These are phyloP conservation scores for Neofelis nebulosa DNA, from an alignment of 2,113 vertebrate species.

Conservation along the genomic window DNA sequence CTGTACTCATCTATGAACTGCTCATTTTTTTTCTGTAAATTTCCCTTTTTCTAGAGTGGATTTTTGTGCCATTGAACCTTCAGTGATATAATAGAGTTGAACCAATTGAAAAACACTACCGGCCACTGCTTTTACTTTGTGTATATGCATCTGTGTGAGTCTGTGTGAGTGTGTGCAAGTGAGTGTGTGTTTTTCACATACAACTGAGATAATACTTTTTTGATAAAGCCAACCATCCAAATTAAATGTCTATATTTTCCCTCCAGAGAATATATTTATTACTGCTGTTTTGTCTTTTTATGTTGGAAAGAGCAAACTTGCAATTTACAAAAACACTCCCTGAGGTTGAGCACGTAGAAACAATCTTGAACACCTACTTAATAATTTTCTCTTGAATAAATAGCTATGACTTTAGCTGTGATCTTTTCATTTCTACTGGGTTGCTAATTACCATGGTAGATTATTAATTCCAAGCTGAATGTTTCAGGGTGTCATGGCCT, in stretches of 20 bases:
- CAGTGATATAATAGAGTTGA: neutral
- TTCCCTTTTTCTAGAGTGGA: neutral
- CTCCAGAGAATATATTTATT: slow-evolving; percentile 26
- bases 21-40: neutral
- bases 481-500: slow-evolving; percentile 33
- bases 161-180: neutral
- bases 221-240: neutral
- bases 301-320: slow-evolving; percentile 23
- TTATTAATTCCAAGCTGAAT: slow-evolving; percentile 43
- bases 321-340: slow-evolving; percentile 45
- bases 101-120: neutral
- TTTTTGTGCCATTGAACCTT: neutral
- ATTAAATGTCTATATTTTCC: neutral
- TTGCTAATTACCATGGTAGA: slow-evolving; percentile 56
- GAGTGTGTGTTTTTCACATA: neutral
- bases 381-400: slow-evolving; percentile 49
- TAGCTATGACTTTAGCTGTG: neutral
- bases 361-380: slow-evolving; percentile 34
- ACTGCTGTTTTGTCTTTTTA: slow-evolving; percentile 25
- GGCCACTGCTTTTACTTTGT: neutral
- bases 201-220: neutral
- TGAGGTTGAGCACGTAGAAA: slow-evolving; percentile 42
- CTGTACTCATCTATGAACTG: neutral
- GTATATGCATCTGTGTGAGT: neutral
- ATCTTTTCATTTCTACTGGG: slow-evolving; percentile 48